Evolutionary conservation across 2,888 invertebrate species (phyloP).

Genomic region (Clistopyga incitator): DNA sequence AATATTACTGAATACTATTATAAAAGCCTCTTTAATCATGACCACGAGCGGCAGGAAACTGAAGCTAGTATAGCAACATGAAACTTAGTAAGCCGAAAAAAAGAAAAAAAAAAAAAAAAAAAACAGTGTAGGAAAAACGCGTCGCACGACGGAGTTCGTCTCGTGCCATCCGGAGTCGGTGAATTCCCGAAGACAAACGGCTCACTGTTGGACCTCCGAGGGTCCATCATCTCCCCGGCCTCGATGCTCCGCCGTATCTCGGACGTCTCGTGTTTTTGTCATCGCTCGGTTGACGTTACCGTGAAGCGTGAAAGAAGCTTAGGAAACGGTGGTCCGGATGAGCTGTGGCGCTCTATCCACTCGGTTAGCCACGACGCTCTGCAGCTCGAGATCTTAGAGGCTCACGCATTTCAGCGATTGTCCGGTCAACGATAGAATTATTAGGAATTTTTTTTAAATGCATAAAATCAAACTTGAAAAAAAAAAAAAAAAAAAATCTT

Average conservation of each 20-base stretch:
- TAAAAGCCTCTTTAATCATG: not conserved
- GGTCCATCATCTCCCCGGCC: constrained; percentile 52
- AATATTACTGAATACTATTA: too few species aligned
- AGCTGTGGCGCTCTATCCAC: constrained; percentile 5
- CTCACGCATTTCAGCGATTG: constrained; percentile 23
- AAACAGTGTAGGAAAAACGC: constrained; percentile 46
- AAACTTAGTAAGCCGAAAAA: not conserved
- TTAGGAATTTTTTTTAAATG: constrained; percentile 62
- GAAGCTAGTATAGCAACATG: not conserved
- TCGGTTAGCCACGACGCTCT: constrained; percentile 8
- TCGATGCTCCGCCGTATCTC: constrained; percentile 27
- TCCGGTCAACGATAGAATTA: constrained; percentile 70
- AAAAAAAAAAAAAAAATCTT: too few species aligned
- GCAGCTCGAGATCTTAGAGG: not conserved
- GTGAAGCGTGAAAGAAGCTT: constrained; percentile 65
- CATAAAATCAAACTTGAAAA: not conserved
- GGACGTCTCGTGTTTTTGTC: constrained; percentile 63
- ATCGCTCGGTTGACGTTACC: constrained; percentile 63
- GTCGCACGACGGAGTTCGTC: constrained; percentile 57
- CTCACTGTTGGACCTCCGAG: constrained; percentile 67
- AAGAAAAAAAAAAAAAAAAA: constrained; percentile 25
- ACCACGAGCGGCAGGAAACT: not conserved
- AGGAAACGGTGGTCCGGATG: constrained; percentile 19
- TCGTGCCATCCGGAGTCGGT: constrained; percentile 68
- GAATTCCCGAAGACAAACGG: constrained; percentile 70